Evolutionary conservation across 1,140 invertebrate genomes (phyloP).

Genomic region (Nasonia longicornis): DNA sequence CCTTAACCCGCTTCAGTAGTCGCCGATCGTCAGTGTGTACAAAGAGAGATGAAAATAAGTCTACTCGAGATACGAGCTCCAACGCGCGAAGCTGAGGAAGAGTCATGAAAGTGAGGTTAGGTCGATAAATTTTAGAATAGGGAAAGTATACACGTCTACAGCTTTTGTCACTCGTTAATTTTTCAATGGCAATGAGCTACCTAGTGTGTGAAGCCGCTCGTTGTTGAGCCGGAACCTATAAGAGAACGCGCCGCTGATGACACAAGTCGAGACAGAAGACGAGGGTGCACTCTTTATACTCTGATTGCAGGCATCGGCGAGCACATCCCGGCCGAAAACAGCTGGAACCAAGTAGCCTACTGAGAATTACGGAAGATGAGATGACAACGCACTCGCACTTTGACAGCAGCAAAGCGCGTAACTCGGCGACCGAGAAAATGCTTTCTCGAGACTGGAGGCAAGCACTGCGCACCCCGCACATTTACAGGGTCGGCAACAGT

Average conservation of each 20-base stretch:
- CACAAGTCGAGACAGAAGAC: too few species aligned
- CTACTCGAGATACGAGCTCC: neutral
- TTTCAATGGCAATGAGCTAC: too few species aligned
- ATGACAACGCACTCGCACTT: slow-evolving; percentile 29
- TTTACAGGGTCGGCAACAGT: slow-evolving; percentile 87
- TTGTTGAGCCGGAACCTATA: neutral
- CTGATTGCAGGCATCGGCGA: neutral
- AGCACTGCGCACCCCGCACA: slow-evolving; percentile 82
- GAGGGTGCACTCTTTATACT: neutral
- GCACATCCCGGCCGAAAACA: neutral
- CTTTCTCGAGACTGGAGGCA: slow-evolving; percentile 83
- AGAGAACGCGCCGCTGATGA: neutral
- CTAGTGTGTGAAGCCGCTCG: neutral
- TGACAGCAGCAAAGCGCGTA: neutral
- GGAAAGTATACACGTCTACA: neutral
- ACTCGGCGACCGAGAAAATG: slow-evolving; percentile 49
- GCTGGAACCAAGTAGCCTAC: neutral
- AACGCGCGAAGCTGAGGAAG: neutral
- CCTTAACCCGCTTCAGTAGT: too few species aligned
- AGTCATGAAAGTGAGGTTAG: neutral
- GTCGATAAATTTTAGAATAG: neutral
- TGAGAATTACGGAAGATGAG: slow-evolving; percentile 27
- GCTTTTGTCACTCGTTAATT: neutral
- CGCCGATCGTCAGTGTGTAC: too few species aligned
- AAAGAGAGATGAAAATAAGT: too few species aligned